Conservation (phyloP, 2,888 invertebrate species). For the Amphiduros pacificus region DNA sequence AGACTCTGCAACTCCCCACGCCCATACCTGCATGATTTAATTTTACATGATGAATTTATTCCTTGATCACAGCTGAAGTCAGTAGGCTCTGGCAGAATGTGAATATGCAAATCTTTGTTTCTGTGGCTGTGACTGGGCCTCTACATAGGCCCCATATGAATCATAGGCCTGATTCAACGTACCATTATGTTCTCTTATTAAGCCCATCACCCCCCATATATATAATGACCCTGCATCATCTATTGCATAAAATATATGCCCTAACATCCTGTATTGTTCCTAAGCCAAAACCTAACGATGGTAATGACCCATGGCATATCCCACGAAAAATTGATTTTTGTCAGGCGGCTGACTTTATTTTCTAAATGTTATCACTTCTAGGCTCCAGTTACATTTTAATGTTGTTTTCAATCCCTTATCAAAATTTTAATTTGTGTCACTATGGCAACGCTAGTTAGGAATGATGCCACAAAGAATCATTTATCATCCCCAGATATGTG, state of each 20-base stretch:
- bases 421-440: conserved; percentile 43
- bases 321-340: too few relatives aligned
- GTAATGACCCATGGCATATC: too few relatives aligned
- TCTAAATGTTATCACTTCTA: conserved; percentile 1
- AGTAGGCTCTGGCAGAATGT: conserved; percentile 5
- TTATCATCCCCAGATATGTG: neutral
- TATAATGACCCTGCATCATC: too few relatives aligned
- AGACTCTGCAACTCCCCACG: neutral
- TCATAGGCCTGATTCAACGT: conserved; percentile 5
- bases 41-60: conserved; percentile 16
- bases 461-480: conserved; percentile 23
- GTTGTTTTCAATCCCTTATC: conserved; percentile 41
- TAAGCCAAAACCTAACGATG: too few relatives aligned
- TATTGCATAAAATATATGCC: too few relatives aligned
- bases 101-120: conserved; percentile 18
- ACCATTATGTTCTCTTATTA: neutral
- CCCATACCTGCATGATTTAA: conserved; percentile 4
- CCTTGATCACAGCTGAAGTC: conserved; percentile 14
- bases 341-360: too few relatives aligned
- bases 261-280: too few relatives aligned
- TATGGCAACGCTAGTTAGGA: conserved; percentile 37
- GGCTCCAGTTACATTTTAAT: conserved; percentile 30
- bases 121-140: too few relatives aligned
- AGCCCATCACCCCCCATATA: too few relatives aligned
- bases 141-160: too few relatives aligned